Percentiles rank a stretch among this genome's conserved stretches.
phyloP scores from a whole-genome alignment of 2,797 vertebrate genomes.

The Cheracebus regulus region DNA sequence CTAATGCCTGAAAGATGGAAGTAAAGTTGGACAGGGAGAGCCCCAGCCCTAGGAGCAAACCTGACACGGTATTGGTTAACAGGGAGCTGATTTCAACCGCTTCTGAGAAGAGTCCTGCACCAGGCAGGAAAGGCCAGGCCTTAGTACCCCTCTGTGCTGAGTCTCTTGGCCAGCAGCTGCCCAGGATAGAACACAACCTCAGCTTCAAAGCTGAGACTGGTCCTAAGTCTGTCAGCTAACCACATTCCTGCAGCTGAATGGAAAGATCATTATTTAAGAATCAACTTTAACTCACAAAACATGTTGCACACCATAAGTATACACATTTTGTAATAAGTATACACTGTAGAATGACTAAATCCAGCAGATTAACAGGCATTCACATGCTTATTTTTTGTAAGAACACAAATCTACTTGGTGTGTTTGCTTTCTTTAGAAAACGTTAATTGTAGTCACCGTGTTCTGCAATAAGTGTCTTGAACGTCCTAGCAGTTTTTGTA shows the following conservation, averaged over 20 bases:
- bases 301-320: background rate
- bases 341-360: background rate
- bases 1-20: background rate
- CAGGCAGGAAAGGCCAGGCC: background rate
- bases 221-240: background rate
- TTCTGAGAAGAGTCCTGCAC: too few species aligned
- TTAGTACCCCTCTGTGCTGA: rapidly evolving
- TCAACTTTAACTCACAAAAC: background rate
- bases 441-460: too few species aligned
- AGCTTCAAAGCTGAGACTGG: background rate
- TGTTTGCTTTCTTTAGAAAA: background rate
- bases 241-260: background rate
- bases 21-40: background rate
- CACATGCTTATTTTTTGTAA: background rate
- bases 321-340: background rate
- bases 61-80: background rate
- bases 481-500: too few species aligned
- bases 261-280: background rate
- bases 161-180: background rate
- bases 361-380: background rate
- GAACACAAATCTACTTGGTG: background rate
- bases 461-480: background rate
- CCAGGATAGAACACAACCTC: background rate
- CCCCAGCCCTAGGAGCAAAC: rapidly evolving
- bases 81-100: too few species aligned